These are phyloP conservation scores for Heliocidaris erythrogramma DNA, from an alignment of 35 echinoderm and acorn worm species.

Conservation along the genomic window DNA sequence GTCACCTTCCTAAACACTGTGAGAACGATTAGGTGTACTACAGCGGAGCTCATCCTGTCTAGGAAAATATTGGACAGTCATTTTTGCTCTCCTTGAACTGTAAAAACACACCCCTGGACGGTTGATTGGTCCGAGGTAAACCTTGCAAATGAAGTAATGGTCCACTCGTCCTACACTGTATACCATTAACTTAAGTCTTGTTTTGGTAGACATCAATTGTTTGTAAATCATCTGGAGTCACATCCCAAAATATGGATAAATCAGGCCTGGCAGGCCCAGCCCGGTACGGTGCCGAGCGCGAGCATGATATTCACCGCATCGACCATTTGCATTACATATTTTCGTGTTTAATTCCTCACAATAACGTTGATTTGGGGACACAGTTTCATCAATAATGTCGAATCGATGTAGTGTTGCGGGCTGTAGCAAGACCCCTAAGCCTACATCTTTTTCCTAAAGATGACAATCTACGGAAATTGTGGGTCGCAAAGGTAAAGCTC, in stretches of 20 bases:
- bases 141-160: background rate
- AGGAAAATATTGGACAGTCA: background rate
- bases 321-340: too few species aligned
- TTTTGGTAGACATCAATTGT: background rate
- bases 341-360: too few species aligned
- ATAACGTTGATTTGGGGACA: too few species aligned
- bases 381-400: too few species aligned
- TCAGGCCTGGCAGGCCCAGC: too few species aligned
- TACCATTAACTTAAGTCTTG: background rate
- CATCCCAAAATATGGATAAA: background rate
- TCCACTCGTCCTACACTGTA: background rate
- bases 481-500: too few species aligned
- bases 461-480: too few species aligned
- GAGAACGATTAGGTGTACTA: background rate
- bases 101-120: background rate
- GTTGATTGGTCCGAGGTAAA: background rate
- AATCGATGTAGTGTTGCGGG: too few species aligned
- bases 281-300: too few species aligned
- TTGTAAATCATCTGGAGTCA: background rate
- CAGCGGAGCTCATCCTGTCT: background rate
- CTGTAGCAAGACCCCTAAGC: too few species aligned
- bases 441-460: too few species aligned
- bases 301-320: too few species aligned
- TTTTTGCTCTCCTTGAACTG: background rate
- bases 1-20: background rate